A percentile compares a stretch with the other conserved stretches of the same genome.
Conservation (phyloP, 2,888 invertebrate genomes). For the Opisthograptis luteolata region DNA sequence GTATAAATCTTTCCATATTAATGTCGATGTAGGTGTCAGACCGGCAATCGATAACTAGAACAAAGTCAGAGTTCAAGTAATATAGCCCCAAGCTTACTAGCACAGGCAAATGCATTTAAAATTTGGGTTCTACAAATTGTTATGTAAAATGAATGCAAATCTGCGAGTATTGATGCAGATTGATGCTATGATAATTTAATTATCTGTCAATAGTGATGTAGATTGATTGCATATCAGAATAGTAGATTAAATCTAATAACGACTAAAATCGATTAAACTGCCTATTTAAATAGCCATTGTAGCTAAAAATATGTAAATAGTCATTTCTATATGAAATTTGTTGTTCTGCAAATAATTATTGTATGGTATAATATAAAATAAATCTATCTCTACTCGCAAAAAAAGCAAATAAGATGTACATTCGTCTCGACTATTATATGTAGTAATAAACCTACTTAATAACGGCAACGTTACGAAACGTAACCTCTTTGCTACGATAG, state of each 20-base stretch:
- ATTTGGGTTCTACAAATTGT: not conserved
- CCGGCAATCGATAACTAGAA: conserved; percentile 24
- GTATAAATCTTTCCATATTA: conserved; percentile 30
- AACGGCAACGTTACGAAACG: conserved; percentile 28
- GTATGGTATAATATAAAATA: too few relatives aligned
- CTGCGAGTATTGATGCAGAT: conserved; percentile 10
- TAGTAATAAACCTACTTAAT: conserved; percentile 26
- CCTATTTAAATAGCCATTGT: too few relatives aligned
- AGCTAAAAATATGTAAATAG: too few relatives aligned
- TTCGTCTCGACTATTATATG: conserved; percentile 16
- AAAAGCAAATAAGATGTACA: conserved; percentile 14
- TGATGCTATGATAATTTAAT: too few relatives aligned
- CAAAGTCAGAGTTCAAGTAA: conserved; percentile 25
- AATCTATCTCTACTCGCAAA: conserved; percentile 5
- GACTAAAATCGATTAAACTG: too few relatives aligned
- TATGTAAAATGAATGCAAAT: conserved; percentile 7
- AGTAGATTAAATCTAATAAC: too few relatives aligned
- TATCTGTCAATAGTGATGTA: too few relatives aligned
- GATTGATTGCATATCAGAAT: too few relatives aligned
- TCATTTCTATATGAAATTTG: too few relatives aligned
- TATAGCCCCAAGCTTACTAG: conserved; percentile 10
- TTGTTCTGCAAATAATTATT: too few relatives aligned
- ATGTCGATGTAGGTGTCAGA: conserved; percentile 25
- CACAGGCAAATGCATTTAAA: conserved; percentile 12
- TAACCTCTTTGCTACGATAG: conserved; percentile 32